Conservation (phyloP, 2,113 vertebrate species). For the Spermophilus dauricus region DNA sequence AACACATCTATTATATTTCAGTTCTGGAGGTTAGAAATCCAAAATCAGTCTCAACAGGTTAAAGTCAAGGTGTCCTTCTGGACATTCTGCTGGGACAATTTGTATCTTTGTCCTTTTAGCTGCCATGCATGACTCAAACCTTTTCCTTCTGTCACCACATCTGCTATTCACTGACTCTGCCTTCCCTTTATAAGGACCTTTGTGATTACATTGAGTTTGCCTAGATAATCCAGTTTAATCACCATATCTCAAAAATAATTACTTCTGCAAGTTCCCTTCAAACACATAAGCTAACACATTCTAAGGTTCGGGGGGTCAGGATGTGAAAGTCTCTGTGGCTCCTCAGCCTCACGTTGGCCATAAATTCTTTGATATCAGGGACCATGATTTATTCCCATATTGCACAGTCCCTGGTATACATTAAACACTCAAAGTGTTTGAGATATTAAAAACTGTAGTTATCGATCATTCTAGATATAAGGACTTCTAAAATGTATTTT, state of each 20-base stretch:
- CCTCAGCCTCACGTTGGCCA: background rate
- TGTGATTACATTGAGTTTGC: background rate
- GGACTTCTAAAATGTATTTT: background rate
- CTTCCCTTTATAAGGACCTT: background rate
- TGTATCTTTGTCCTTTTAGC: background rate
- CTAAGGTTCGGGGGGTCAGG: background rate
- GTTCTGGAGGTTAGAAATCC: background rate
- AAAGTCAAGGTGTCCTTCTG: background rate
- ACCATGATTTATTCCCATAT: background rate
- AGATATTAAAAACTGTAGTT: background rate
- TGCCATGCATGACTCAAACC: background rate
- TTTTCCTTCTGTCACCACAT: background rate
- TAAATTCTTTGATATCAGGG: background rate
- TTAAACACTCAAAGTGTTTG: background rate
- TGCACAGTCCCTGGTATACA: background rate
- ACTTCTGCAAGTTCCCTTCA: background rate
- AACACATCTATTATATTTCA: background rate
- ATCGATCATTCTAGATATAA: background rate
- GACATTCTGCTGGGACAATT: background rate
- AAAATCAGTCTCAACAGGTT: background rate
- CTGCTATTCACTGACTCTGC: background rate
- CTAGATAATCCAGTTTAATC: background rate
- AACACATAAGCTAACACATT: background rate
- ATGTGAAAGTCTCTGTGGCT: background rate
- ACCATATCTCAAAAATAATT: slow-evolving; percentile 11